Evolutionary conservation across 2,797 vertebrate genomes (phyloP).

Genomic region (Pseudocheirus occidentalis): DNA sequence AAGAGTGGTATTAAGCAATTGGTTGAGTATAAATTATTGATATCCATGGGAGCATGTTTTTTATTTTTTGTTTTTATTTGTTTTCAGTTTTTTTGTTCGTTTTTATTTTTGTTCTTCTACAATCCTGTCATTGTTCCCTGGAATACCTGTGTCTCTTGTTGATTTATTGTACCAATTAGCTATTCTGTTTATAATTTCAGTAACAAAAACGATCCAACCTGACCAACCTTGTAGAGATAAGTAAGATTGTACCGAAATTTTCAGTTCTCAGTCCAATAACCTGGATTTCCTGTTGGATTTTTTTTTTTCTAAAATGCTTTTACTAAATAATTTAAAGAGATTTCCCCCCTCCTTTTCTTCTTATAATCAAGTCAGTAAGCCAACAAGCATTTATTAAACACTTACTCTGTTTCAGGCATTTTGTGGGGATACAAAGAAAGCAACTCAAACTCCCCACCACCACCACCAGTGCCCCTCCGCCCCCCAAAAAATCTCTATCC

Average conservation of each 20-base stretch:
- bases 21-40: neutral
- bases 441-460: neutral
- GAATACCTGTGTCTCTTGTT: neutral
- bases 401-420: neutral
- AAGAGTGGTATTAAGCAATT: neutral
- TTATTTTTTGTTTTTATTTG: too few species aligned
- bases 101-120: neutral
- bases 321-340: neutral
- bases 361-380: neutral
- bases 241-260: neutral
- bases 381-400: neutral
- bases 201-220: neutral
- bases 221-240: neutral
- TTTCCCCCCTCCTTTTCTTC: neutral
- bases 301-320: neutral
- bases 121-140: neutral
- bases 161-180: neutral
- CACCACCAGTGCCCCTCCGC: accelerated
- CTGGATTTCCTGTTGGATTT: neutral
- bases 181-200: neutral
- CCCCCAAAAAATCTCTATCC: neutral
- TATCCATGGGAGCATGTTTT: neutral
- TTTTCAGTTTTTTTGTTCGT: neutral
- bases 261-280: neutral
- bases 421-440: neutral